phyloP scores from a whole-genome alignment of 1,140 invertebrate species.

The Diploscapter pachys region DNA sequence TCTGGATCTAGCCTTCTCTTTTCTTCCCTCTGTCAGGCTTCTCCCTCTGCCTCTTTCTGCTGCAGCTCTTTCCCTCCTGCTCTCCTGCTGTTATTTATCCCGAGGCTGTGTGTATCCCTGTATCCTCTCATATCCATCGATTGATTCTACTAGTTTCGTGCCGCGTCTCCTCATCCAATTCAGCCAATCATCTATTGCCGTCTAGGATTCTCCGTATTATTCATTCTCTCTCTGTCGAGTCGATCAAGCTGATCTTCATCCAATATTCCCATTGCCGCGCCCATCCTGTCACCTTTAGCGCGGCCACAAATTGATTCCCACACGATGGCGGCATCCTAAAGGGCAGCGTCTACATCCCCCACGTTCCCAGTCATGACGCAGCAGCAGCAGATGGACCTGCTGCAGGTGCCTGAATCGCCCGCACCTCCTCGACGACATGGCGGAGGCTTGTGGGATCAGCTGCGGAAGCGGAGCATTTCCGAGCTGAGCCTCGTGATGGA shows the following conservation, averaged over 20 bases:
- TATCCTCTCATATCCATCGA: neutral
- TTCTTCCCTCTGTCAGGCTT: neutral
- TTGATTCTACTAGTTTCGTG: constrained; percentile 10
- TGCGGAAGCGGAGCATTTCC: constrained; percentile 39
- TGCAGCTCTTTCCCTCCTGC: neutral
- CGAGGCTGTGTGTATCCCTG: neutral
- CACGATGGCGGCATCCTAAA: neutral
- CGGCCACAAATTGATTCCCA: neutral
- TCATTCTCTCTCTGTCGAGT: neutral
- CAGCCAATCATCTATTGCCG: constrained; percentile 12
- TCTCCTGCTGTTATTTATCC: constrained; percentile 9
- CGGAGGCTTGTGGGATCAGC: constrained; percentile 17
- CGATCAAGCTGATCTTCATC: constrained; percentile 12
- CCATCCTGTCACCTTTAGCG: constrained; percentile 13
- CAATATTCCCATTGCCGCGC: constrained; percentile 11
- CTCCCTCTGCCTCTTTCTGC: neutral
- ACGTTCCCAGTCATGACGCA: constrained; percentile 5
- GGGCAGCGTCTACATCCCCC: neutral
- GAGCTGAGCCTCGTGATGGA: constrained; percentile 41
- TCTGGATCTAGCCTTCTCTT: neutral
- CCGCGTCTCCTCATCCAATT: neutral
- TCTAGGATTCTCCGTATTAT: neutral
- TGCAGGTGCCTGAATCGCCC: constrained; percentile 24
- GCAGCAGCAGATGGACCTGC: constrained; percentile 10
- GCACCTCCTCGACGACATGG: constrained; percentile 7